phyloP scores from a whole-genome alignment of 1,140 invertebrate genomes.

The Apolygus lucorum region DNA sequence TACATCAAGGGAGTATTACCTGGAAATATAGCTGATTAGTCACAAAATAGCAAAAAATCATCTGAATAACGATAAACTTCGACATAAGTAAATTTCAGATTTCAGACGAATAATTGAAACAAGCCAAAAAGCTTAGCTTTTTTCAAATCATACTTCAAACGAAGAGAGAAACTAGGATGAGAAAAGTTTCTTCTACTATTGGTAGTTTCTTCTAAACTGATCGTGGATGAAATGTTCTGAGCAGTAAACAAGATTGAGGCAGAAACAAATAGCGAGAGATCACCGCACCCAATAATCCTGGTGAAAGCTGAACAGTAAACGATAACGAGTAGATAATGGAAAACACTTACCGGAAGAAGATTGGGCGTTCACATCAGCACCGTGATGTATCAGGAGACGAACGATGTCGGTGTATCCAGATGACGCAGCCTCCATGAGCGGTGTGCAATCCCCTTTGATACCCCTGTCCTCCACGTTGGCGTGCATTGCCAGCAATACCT shows the following conservation, averaged over 20 bases:
- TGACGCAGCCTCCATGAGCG: conserved; percentile 92
- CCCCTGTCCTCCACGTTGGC: conserved; percentile 95
- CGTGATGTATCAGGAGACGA: conserved; percentile 77
- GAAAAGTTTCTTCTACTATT: no score
- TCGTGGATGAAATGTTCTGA: no score
- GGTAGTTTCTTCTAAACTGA: no score
- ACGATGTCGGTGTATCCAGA: conserved; percentile 93
- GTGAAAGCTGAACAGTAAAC: no score
- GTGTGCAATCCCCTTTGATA: conserved; percentile 91
- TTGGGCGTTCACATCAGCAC: conserved; percentile 93
- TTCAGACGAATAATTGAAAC: conserved; percentile 4
- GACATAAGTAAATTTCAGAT: neutral
- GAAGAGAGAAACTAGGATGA: no score
- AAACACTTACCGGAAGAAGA: conserved; percentile 80
- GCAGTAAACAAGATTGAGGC: no score
- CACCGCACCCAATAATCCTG: no score
- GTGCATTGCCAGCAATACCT: conserved; percentile 92
- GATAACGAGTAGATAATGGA: no score
- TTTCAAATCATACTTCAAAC: no score
- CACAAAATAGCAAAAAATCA: conserved; percentile 5
- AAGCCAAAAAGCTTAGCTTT: no score
- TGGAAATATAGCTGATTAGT: no score
- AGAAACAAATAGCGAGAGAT: no score
- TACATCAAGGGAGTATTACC: conserved; percentile 97
- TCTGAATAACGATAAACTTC: conserved; percentile 17